Conservation (phyloP, 2,797 vertebrate genomes). For the Allobates femoralis region DNA sequence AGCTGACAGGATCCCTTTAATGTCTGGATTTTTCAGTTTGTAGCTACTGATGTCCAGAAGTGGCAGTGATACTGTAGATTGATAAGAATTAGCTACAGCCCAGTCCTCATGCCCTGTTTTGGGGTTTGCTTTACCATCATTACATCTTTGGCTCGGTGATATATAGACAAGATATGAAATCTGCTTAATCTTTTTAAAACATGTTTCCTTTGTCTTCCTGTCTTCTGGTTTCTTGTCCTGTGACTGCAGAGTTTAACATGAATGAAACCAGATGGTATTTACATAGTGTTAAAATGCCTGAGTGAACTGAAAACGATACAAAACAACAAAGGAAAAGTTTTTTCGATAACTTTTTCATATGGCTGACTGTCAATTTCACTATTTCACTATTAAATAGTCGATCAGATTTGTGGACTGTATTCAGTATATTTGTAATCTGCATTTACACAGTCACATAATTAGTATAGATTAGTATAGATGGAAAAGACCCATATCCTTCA, state of each 20-base stretch:
- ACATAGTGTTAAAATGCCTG: slow-evolving; percentile 37
- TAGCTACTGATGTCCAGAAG: not conserved
- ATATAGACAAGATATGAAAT: slow-evolving; percentile 53
- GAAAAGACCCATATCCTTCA: too few relatives aligned
- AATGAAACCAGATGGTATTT: slow-evolving; percentile 46
- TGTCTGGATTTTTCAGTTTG: not conserved
- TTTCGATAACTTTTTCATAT: not conserved
- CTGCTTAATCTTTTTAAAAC: slow-evolving; percentile 53
- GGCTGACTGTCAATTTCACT: slow-evolving; percentile 16
- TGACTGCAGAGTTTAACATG: slow-evolving; percentile 33
- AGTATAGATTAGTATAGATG: not conserved
- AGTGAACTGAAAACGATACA: slow-evolving; percentile 30
- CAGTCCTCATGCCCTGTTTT: not conserved
- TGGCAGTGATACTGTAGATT: not conserved
- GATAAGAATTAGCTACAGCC: not conserved
- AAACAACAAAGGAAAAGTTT: not conserved
- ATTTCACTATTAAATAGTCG: not conserved
- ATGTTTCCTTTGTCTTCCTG: slow-evolving; percentile 54
- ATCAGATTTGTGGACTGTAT: not conserved
- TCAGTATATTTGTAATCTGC: not conserved
- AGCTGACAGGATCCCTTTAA: too few relatives aligned
- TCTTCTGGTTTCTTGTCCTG: slow-evolving; percentile 24
- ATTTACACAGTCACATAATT: not conserved
- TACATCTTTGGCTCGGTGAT: slow-evolving; percentile 2
- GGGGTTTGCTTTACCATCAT: slow-evolving; percentile 1